Evolutionary conservation across 1,140 invertebrate species (phyloP).

Genomic region (Microvelia longipes): DNA sequence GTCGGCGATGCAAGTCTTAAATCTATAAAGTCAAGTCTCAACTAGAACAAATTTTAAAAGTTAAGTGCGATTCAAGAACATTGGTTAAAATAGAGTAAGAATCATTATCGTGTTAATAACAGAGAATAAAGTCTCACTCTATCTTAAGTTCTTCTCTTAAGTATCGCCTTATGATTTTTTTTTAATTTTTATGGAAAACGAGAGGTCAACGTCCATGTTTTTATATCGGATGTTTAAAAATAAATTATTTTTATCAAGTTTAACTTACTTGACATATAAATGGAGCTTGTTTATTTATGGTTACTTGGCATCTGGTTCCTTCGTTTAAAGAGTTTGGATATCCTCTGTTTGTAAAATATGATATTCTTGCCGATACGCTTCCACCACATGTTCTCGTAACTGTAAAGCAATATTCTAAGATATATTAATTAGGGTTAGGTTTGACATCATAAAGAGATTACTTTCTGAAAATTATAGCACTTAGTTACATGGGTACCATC

Average conservation of each 20-base stretch:
- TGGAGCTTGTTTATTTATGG: conserved; percentile 45
- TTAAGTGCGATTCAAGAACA: neutral
- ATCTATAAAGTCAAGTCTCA: conserved; percentile 60
- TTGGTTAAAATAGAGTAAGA: neutral
- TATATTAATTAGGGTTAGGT: neutral
- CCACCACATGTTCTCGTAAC: conserved; percentile 51
- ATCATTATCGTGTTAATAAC: neutral
- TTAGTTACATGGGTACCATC: neutral
- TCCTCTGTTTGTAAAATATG: conserved; percentile 60
- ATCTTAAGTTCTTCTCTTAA: neutral
- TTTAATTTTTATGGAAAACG: neutral
- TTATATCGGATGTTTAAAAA: too few relatives aligned
- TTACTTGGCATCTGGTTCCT: conserved; percentile 49
- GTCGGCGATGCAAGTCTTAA: conserved; percentile 54
- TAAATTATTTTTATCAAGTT: too few relatives aligned
- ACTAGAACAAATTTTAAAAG: conserved; percentile 28
- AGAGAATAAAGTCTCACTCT: neutral
- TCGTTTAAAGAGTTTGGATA: conserved; percentile 50
- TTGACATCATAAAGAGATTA: too few relatives aligned
- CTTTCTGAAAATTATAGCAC: too few relatives aligned
- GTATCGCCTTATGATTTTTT: neutral
- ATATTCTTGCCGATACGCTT: conserved; percentile 55
- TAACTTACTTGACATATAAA: conserved; percentile 55
- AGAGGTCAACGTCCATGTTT: too few relatives aligned
- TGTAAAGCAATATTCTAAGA: conserved; percentile 24